Evolutionary conservation across 2,797 vertebrate species (phyloP), one percentile per base, ranked within the genome.

Genomic region (Gallirallus australis): DNA sequence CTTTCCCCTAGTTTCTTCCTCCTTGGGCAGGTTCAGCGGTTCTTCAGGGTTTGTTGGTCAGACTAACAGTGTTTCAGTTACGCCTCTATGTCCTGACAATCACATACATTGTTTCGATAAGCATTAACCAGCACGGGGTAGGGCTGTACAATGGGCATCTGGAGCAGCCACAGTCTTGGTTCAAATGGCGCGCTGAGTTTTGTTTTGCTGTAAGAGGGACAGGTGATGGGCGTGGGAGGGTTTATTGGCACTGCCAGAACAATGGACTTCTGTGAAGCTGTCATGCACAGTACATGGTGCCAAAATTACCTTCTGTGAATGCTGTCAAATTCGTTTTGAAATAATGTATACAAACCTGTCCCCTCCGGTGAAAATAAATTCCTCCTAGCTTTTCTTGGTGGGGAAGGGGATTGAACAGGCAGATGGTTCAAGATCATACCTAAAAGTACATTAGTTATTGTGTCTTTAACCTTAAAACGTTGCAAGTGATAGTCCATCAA

Each of bases 221-320:
- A 25, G 31, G 28, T 59, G 23, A 45, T 71, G 69, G 40, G 18
- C 40, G 16, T 40, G 39, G 50, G 25, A n/a, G 39, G 80, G 35
- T 79, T 94, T 93, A 17, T 93, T 91, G 93, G 75, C 63, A 17
- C 83, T 84, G 61, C 6, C 79, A 78, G 54, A 81, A 59, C 20
- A 28, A 8, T 71, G 48, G 77, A 61, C 56, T 76, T 84, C 64
- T 92, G 50, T 86, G 78, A 57, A 93, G 64, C 71, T 91, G 25
- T 70, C 79, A 0, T 60, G 52, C 89, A 24, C 70, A 50, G 75
- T 69, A 13, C 20, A 15, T 70, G 42, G 33, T 68, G 52, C 71
- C 73, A 87, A 93, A 94, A 30, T 85, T 52, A 70, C 27, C 39
- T 66, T 53, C 40, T 83, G 45, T 56, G 45, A 70, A 18, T 1